Percentiles rank a stretch among this genome's conserved stretches.
These are phyloP conservation scores for Thecophora atra DNA, from an alignment of 2,888 invertebrate genomes.

Conservation along the genomic window DNA sequence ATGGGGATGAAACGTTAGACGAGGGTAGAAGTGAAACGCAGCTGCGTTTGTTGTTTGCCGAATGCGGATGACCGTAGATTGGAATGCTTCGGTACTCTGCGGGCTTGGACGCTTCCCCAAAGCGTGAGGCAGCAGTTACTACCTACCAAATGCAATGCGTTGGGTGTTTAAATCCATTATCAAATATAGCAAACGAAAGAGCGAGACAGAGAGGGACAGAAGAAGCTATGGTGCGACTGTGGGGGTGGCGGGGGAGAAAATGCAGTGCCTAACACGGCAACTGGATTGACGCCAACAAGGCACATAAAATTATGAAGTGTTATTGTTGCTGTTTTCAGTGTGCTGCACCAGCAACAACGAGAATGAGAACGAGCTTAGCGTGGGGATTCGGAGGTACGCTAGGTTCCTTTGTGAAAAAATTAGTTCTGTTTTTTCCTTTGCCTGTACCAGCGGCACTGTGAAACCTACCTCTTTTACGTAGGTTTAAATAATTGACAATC, in stretches of 20 bases:
- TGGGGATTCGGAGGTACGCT: neutral
- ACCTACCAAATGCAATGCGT: neutral
- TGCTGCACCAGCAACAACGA: neutral
- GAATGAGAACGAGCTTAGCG: neutral
- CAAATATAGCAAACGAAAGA: too few species aligned
- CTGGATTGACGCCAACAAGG: conserved; percentile 33
- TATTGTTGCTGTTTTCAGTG: neutral
- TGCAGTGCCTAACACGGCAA: conserved; percentile 16
- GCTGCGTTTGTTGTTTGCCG: conserved; percentile 14
- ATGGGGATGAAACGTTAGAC: too few species aligned
- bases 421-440: too few species aligned
- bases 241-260: neutral
- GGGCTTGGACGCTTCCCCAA: conserved; percentile 3
- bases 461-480: too few species aligned
- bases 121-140: neutral
- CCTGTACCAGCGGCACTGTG: too few species aligned
- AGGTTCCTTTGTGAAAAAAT: neutral
- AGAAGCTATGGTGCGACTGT: neutral
- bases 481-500: too few species aligned
- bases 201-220: too few species aligned
- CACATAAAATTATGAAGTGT: conserved; percentile 18
- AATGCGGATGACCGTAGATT: conserved; percentile 12
- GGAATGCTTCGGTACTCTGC: conserved; percentile 23
- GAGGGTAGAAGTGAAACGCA: neutral
- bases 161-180: neutral